These are phyloP conservation scores for Planococcus citri DNA, from an alignment of 1,140 invertebrate species.

Conservation along the genomic window DNA sequence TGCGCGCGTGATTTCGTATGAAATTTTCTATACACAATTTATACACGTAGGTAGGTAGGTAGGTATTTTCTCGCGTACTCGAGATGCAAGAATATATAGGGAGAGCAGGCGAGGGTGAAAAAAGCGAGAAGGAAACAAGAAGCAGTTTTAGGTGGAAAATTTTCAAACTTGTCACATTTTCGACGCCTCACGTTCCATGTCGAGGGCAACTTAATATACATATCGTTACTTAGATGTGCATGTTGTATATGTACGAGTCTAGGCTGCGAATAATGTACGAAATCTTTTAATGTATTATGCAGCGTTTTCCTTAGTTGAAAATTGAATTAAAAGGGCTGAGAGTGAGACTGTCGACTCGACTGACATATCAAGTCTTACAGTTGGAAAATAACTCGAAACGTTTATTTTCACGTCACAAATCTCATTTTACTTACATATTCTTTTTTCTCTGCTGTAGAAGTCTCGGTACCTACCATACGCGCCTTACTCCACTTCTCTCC, in stretches of 20 bases:
- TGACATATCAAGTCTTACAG: slow-evolving; percentile 14
- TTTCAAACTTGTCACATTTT: not conserved
- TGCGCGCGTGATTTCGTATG: not conserved
- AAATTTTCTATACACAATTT: not conserved
- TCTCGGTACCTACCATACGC: too few species aligned
- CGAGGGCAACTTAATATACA: slow-evolving; percentile 6
- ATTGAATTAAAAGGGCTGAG: slow-evolving; percentile 17
- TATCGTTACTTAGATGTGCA: slow-evolving; percentile 3
- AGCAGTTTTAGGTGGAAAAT: not conserved
- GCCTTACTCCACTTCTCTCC: not conserved
- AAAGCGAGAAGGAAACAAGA: not conserved
- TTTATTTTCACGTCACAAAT: slow-evolving; percentile 17
- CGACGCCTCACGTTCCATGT: not conserved
- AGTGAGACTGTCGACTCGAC: not conserved
- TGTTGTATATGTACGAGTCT: slow-evolving; percentile 1
- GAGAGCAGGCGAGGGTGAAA: too few species aligned
- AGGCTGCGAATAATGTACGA: slow-evolving; percentile 13
- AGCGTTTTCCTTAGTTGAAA: slow-evolving; percentile 1
- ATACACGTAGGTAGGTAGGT: too few species aligned
- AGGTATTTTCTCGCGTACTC: too few species aligned
- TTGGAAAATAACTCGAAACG: not conserved
- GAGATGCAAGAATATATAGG: too few species aligned
- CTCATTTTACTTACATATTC: slow-evolving; percentile 13
- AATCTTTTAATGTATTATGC: slow-evolving; percentile 20
- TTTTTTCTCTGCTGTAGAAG: not conserved